Base-by-base conservation (phyloP, 2,888 invertebrate species). In the Amphipoea lucens region DNA sequence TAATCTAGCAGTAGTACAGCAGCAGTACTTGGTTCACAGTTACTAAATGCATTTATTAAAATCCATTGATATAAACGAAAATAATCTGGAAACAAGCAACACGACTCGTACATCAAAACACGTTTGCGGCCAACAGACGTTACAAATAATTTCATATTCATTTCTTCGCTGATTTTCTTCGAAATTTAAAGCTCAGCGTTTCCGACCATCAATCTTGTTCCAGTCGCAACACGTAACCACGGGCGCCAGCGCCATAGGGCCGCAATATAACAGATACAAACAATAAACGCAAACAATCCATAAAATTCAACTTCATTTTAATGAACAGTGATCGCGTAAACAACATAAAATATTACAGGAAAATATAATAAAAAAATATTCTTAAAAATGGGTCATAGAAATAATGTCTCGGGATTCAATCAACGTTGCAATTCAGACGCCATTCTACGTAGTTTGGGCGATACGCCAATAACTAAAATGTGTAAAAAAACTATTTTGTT, bases 351-450 rank as follows among this genome's bases (percentile, higher is more conserved):
- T 89, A 89, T 89, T 80, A 80, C 89, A 79, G 81, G 83, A 84
- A 89, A 88, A 80, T 84, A 85, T 77, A 76, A 83, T 85, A 79
- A 82, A 89, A 75, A 83, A 79, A 89, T 87, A 86, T 82, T 88
- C 81, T 9, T 69, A 67, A 88, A 82, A 87, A 87, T 89, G 76
- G 90, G 89, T 90, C 89, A 88, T 88, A 88, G 89, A 83, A 84
- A 89, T 89, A 88, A 90, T 84, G 84, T 81, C 67, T 74, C 68
- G 70, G 79, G 72, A 86, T 89, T 90, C 90, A 86, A 89, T 90
- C 89, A 90, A 76, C 90, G 84, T 85, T 89, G 90, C 89, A 88
- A 90, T 89, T 90, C 82, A 80, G 79, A 86, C 82, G 80, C 83
- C 90, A 86, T 83, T 75, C 73, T 75, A 75, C 76, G 83, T 79